Evolutionary conservation across 2,888 invertebrate species (phyloP).

Genomic region (Drosophila austrosaltans): DNA sequence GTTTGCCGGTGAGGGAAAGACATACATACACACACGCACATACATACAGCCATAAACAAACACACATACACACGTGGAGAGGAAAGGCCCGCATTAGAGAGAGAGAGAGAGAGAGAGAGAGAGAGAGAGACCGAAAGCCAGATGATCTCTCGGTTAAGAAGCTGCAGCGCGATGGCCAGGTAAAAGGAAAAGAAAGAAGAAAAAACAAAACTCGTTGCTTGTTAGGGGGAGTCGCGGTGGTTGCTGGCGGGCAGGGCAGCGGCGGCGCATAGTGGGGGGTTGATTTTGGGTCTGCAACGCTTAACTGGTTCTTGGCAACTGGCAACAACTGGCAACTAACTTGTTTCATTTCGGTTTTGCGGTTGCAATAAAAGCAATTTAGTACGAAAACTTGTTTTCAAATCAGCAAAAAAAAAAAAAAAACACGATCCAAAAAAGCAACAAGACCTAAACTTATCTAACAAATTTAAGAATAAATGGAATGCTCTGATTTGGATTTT

Average conservation of each 20-base stretch:
- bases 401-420: background rate
- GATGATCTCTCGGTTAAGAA: conserved; percentile 20
- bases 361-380: conserved; percentile 40
- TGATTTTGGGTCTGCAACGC: conserved; percentile 42
- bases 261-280: conserved; percentile 9
- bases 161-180: conserved; percentile 21
- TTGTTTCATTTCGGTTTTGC: conserved; percentile 51
- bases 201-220: conserved; percentile 17
- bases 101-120: background rate
- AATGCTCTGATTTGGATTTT: conserved; percentile 13
- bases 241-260: conserved; percentile 25
- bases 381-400: conserved; percentile 52
- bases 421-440: conserved; percentile 2
- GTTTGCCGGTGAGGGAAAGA: conserved; percentile 33
- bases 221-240: conserved; percentile 33
- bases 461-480: conserved; percentile 27
- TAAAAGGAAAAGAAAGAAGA: conserved; percentile 7
- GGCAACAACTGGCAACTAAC: conserved; percentile 46
- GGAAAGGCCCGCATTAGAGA: background rate
- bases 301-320: conserved; percentile 66
- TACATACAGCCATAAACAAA: conserved; percentile 4
- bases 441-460: conserved; percentile 53
- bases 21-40: background rate
- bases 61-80: background rate
- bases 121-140: conserved; percentile 1